Percentiles rank a stretch among this genome's conserved stretches.
Conservation (phyloP, 2,797 vertebrate genomes). For the Sebastes steindachneri region DNA sequence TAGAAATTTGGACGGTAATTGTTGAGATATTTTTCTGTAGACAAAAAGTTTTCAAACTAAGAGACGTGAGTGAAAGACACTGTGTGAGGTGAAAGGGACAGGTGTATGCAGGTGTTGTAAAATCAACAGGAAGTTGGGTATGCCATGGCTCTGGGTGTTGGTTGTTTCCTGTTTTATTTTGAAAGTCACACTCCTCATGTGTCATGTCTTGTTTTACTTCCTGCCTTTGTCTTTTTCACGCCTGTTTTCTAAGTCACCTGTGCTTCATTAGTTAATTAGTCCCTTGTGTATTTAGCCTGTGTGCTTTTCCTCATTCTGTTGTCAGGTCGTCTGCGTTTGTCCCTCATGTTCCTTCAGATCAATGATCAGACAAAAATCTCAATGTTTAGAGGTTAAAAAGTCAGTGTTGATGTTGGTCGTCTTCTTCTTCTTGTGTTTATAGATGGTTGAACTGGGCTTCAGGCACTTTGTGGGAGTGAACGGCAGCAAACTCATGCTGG, state of each 20-base stretch:
- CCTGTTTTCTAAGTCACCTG: no score
- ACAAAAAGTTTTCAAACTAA: no score
- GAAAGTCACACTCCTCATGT: no score
- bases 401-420: neutral
- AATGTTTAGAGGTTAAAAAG: neutral
- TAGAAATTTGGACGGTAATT: no score
- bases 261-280: neutral
- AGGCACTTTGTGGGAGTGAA: conserved; percentile 47
- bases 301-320: neutral
- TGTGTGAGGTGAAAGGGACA: no score
- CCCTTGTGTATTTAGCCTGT: neutral
- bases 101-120: no score
- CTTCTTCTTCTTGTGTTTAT: neutral
- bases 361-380: neutral
- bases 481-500: conserved; percentile 37
- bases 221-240: neutral
- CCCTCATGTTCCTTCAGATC: no score
- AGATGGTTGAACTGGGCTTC: conserved; percentile 47
- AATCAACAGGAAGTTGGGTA: no score
- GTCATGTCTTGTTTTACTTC: neutral
- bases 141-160: no score
- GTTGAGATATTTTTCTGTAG: no score
- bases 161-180: no score
- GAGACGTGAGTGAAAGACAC: no score
- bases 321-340: neutral